These are phyloP conservation scores for Pygocentrus nattereri DNA, from an alignment of 2,797 vertebrate genomes.

Conservation along the genomic window DNA sequence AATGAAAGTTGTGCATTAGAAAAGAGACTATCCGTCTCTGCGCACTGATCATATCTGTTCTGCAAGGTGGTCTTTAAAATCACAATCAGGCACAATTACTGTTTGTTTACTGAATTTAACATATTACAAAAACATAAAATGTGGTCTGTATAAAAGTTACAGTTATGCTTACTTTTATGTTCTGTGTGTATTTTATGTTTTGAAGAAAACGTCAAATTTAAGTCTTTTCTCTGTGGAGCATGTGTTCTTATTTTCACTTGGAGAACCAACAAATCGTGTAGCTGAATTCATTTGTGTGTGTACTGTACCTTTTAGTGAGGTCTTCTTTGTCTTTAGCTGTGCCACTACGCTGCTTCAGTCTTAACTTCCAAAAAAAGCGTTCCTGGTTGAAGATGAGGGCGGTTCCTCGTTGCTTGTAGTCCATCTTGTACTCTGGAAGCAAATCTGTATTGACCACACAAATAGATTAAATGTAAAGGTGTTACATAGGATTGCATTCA, in stretches of 20 bases:
- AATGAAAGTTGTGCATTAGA: background rate
- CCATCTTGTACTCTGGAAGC: slow-evolving; percentile 86
- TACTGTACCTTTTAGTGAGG: slow-evolving; percentile 82
- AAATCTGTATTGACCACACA: background rate
- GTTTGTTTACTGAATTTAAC: no score
- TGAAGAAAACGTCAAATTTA: no score
- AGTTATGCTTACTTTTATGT: no score
- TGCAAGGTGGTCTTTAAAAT: background rate
- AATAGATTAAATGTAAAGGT: background rate
- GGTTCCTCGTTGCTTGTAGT: slow-evolving; percentile 82
- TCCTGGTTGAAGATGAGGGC: slow-evolving; percentile 97
- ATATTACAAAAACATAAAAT: no score
- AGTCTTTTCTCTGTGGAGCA: no score
- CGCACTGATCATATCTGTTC: background rate
- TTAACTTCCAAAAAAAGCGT: slow-evolving; percentile 83
- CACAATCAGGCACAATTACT: no score
- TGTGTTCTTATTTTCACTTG: no score
- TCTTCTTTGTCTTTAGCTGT: slow-evolving; percentile 83
- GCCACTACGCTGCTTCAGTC: slow-evolving; percentile 75
- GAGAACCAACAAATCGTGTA: no score
- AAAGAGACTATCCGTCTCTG: background rate
- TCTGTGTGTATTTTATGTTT: no score
- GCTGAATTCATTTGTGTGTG: no score
- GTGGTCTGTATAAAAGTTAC: no score
- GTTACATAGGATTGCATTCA: background rate